Conservation (phyloP, 2,113 vertebrate genomes). For the Chloropsis cyanopogon region DNA sequence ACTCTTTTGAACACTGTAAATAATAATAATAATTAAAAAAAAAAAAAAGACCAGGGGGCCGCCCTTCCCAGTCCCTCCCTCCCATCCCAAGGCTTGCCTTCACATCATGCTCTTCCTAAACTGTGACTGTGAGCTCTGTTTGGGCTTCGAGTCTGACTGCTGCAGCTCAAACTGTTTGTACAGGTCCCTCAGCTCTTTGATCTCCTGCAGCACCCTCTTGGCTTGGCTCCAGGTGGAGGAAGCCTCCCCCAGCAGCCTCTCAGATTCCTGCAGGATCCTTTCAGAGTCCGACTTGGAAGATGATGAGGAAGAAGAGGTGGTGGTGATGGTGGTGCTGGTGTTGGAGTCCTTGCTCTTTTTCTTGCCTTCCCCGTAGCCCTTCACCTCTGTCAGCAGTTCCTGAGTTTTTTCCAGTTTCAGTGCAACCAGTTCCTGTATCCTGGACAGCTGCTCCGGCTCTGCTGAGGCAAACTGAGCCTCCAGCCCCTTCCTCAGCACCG, state of each 20-base stretch:
- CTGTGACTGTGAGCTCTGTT: constrained; percentile 68
- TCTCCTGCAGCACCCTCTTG: constrained; percentile 85
- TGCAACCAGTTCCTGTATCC: constrained; percentile 86
- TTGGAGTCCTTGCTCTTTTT: constrained; percentile 70
- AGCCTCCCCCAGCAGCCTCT: constrained; percentile 86
- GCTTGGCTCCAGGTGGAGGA: constrained; percentile 85
- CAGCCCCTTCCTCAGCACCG: not conserved
- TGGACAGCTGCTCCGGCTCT: constrained; percentile 59
- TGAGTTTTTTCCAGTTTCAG: constrained; percentile 91
- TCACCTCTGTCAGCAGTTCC: constrained; percentile 83
- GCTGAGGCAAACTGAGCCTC: not conserved
- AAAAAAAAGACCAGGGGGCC: not conserved
- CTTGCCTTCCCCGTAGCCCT: constrained; percentile 75
- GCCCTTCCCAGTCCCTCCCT: not conserved
- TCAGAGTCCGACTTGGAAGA: constrained; percentile 66
- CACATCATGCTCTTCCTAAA: constrained; percentile 86
- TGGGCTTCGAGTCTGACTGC: constrained; percentile 63
- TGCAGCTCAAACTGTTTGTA: constrained; percentile 82
- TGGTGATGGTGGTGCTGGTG: not conserved
- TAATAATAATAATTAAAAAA: constrained; percentile 23
- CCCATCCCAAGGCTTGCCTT: constrained; percentile 42
- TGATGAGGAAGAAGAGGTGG: not conserved
- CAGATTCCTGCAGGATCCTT: constrained; percentile 79
- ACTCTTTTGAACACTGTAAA: constrained; percentile 43
- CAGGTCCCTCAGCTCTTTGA: constrained; percentile 83